Evolutionary conservation across 2,888 invertebrate species (phyloP).

Genomic region (Platycheirus rosarum): DNA sequence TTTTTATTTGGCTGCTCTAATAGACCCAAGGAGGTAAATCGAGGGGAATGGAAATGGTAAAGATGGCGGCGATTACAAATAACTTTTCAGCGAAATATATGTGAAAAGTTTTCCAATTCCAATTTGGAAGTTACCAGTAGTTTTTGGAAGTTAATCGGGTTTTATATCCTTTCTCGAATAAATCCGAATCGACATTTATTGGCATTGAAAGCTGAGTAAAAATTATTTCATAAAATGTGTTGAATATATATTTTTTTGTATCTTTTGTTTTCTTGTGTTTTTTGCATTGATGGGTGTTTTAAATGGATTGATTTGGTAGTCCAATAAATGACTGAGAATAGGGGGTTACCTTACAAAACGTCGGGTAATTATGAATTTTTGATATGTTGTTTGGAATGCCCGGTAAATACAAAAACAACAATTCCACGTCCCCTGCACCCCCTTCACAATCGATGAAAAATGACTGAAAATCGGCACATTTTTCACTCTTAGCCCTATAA

Average conservation of each 20-base stretch:
- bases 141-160: slow-evolving; percentile 73
- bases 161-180: slow-evolving; percentile 71
- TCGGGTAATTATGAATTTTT: no score
- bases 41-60: not conserved
- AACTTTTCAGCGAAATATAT: slow-evolving; percentile 72
- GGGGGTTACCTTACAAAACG: no score
- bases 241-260: slow-evolving; percentile 25
- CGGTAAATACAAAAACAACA: no score
- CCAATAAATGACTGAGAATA: no score
- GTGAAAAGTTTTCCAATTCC: slow-evolving; percentile 74
- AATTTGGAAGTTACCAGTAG: slow-evolving; percentile 70
- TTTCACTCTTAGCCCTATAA: no score
- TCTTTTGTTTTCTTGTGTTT: slow-evolving; percentile 3
- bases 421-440: no score
- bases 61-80: slow-evolving; percentile 67
- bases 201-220: slow-evolving; percentile 64
- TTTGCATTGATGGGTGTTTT: slow-evolving; percentile 1
- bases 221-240: slow-evolving; percentile 68
- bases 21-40: slow-evolving; percentile 1
- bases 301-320: slow-evolving; percentile 13
- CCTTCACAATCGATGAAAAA: no score
- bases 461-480: no score
- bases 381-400: no score
- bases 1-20: slow-evolving; percentile 24
- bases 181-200: slow-evolving; percentile 72